Conservation (phyloP, 2,113 vertebrate species). For the Petrocephalus zakoni region DNA sequence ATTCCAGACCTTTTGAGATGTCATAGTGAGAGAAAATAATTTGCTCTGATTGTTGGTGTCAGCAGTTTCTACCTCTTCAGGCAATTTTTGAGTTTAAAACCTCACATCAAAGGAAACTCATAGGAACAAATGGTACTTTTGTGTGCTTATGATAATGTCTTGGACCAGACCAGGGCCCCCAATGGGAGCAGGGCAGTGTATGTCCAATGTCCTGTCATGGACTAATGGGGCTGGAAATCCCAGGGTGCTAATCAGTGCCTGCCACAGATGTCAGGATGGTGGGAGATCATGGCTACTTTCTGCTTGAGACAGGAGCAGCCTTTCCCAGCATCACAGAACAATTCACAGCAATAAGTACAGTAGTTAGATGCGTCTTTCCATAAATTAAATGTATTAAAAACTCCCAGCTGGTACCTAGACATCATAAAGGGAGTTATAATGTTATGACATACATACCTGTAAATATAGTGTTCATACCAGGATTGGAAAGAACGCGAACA, state of each 20-base stretch:
- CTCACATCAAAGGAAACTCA: background rate
- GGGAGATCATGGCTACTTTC: background rate
- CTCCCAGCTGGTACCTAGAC: background rate
- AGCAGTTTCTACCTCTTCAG: background rate
- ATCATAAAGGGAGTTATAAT: background rate
- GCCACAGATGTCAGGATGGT: background rate
- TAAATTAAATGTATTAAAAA: background rate
- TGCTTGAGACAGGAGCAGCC: background rate
- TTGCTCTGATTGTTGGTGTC: slow-evolving; percentile 1
- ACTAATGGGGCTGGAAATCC: background rate
- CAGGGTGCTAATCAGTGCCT: background rate
- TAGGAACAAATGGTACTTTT: background rate
- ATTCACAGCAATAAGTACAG: background rate
- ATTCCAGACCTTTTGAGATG: background rate
- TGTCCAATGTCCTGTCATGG: background rate
- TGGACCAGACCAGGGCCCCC: background rate
- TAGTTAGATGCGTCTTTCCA: background rate
- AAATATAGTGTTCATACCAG: background rate
- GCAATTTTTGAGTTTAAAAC: background rate
- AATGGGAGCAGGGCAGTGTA: background rate
- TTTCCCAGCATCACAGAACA: no score
- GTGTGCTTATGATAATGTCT: background rate
- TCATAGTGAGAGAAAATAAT: background rate
- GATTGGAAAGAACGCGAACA: background rate
- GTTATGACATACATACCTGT: background rate